Evolutionary conservation across 1,140 invertebrate genomes (phyloP), one percentile per base, ranked within the genome.

Genomic region (Stratiolaelaps scimitus): DNA sequence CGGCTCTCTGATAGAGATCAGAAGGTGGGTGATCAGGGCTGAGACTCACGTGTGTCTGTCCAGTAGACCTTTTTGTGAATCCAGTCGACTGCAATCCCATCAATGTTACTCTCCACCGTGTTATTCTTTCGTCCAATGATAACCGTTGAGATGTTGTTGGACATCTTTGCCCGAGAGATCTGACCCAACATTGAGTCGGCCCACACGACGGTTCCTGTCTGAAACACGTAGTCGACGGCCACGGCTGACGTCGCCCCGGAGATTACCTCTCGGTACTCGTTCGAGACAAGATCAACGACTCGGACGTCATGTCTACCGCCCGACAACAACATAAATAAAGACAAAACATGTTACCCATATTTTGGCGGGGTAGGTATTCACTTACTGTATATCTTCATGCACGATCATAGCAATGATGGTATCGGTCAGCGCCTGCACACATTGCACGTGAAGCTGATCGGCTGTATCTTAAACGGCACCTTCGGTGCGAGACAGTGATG

Each of bases 21-120:
- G 19, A 65, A 30, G 47, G 47, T 7, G 4, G 4, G 19, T 28
- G 47, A 48, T 48, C 26, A 69, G n/a, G 30, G 20, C 1, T 46
- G 30, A 2, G 29, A 64, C 0, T 34, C 26, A 53, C 68, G 64
- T 29, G 78, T 78, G 69, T 82, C 79, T 15, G 80, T 96, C 88
- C 92, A 97, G 78, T 97, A 98, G 56, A 98, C 82, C 70, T 95
- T 87, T 75, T 87, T 86, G 76, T 96, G 92, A 64, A 97, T 85
- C 93, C 93, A 97, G 77, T 98, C 93, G 43, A 96, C 86, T 1
- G 92, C 91, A 53, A 97, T 76, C 19, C 92, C 92, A 78, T 97
- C 92, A 0, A 90, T 88, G 10, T 85, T 91, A 40, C 34, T 40
- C 7, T 86, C 88, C 28, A 89, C 77, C 73, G 89, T 48, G 7